Base-by-base conservation (phyloP, 2,113 vertebrate species). In the Proterorhinus semilunaris region DNA sequence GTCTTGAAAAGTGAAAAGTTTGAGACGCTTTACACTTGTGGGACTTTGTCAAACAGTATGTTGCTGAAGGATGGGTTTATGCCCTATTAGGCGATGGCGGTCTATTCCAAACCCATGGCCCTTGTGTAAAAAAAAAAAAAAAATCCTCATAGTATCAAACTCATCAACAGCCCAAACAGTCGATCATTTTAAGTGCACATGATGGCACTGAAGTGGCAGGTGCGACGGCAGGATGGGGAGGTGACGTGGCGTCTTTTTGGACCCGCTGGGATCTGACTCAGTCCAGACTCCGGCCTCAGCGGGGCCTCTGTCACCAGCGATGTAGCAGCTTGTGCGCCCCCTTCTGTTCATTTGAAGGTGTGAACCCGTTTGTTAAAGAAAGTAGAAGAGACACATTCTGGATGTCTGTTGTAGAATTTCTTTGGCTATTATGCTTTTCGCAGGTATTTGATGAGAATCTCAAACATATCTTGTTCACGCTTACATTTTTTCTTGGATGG, bases 201-300 rank as follows among this genome's bases (percentile, higher is more conserved):
- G 36, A 50, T n/a, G 47, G 53, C 62, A 16, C 49, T 75, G 63
- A 76, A 71, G 62, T 45, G 61, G 69, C 81, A 82, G 83, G 55
- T 51, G 57, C 69, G 63, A 61, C 81, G 82, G 78, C 83, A 78
- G 71, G 57, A 68, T 10, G 62, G 62, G 36, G 52, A 2, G 70
- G 45, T 82, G 80, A 89, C 45, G 49, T 79, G 74, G 82, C 76
- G 65, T 78, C 59, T 21, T 36, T 70, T 80, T 16, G 12, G 69
- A 77, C 87, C 78, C 77, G 81, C 87, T 88, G 84, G 49, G 84
- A 84, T 69, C 75, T 84, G 84, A 88, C 71, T 90, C 86, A 89
- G 77, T 15, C 64, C 10, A 17, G 70, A 78, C 84, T 46, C 83
- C 61, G 79, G 82, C 66, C 75, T 50, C 86, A 69, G 84, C 76